A percentile compares a stretch with the other conserved stretches of the same genome.
These are phyloP conservation scores for Zaprionus ghesquierei DNA, from an alignment of 1,140 invertebrate genomes.

Conservation along the genomic window DNA sequence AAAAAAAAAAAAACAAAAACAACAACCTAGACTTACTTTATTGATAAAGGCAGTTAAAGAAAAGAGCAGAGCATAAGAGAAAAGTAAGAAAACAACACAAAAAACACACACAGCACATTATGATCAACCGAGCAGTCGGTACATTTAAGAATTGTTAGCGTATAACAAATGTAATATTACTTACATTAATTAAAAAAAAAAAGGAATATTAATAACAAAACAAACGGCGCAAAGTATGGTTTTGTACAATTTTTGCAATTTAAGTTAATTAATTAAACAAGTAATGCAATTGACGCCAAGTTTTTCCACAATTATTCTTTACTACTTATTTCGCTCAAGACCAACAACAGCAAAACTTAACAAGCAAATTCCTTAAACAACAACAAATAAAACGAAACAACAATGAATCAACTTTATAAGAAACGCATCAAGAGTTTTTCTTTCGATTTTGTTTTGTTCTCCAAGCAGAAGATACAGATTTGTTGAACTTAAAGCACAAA, in stretches of 20 bases:
- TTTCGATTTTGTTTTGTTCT: slow-evolving; percentile 44
- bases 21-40: slow-evolving; percentile 68
- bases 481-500: slow-evolving; percentile 64
- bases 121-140: slow-evolving; percentile 57
- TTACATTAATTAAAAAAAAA: slow-evolving; percentile 38
- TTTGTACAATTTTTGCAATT: slow-evolving; percentile 78
- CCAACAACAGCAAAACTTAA: slow-evolving; percentile 39
- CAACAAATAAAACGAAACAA: not conserved
- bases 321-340: slow-evolving; percentile 48
- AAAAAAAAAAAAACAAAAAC: slow-evolving; percentile 66
- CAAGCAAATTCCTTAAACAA: slow-evolving; percentile 35
- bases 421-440: slow-evolving; percentile 21
- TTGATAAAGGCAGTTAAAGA: slow-evolving; percentile 55
- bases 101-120: slow-evolving; percentile 40
- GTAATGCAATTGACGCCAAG: slow-evolving; percentile 57
- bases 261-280: slow-evolving; percentile 53
- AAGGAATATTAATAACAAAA: slow-evolving; percentile 40
- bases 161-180: slow-evolving; percentile 72
- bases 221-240: slow-evolving; percentile 65
- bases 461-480: slow-evolving; percentile 28
- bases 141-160: slow-evolving; percentile 72
- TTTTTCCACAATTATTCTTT: slow-evolving; percentile 41
- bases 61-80: slow-evolving; percentile 32
- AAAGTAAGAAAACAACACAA: slow-evolving; percentile 4
- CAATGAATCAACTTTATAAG: not conserved